Base-by-base conservation (phyloP, 1,140 invertebrate species). In the Drosophila aff. region DNA sequence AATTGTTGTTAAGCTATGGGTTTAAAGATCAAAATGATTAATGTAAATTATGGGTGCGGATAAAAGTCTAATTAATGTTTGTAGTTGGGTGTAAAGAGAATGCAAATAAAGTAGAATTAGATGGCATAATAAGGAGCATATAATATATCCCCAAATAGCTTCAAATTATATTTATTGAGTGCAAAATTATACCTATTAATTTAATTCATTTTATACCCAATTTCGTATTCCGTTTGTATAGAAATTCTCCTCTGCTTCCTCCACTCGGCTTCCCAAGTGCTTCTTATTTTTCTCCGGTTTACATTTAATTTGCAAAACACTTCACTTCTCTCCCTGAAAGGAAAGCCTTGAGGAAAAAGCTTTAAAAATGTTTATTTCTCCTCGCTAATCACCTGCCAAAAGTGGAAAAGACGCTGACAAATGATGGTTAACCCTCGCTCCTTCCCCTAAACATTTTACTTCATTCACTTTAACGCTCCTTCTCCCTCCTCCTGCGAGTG, bases 301-400 rank as follows among this genome's bases (percentile, higher is more conserved):
- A 31, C 26, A 41, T 64, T 40, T 31, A 41, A 67, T 65, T 47
- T 67, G 26, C n/a, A 33, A 46, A 46, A 66, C 40, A 58, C 57
- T 79, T 62, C 16, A 23, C 28, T 23, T 21, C 26, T 18, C 7
- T 2, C 40, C 15, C 3, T 15, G 3, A 38, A 38, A 31, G 5
- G n/a, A 33, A 18, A 52, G 28, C 28, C 21, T 47, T 41, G 23
- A 11, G 18, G 18, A 15, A 41, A 43, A 76, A 68, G 36, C 76
- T 71, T 62, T 65, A 73, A 77, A 81, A 52, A 26, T 85, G 68
- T 57, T 74, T 77, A 67, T 60, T 60, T 73, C 31, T 66, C 21
- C 21, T 67, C 78, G 77, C 84, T 89, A 89, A 89, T 90, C 81
- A 89, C 81, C 85, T 89, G 85, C 80, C 85, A 84, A 83, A 83